A percentile compares a stretch with the other conserved stretches of the same genome.
Evolutionary conservation across 2,888 invertebrate species (phyloP).

Genomic region (Heliconius ismenius): DNA sequence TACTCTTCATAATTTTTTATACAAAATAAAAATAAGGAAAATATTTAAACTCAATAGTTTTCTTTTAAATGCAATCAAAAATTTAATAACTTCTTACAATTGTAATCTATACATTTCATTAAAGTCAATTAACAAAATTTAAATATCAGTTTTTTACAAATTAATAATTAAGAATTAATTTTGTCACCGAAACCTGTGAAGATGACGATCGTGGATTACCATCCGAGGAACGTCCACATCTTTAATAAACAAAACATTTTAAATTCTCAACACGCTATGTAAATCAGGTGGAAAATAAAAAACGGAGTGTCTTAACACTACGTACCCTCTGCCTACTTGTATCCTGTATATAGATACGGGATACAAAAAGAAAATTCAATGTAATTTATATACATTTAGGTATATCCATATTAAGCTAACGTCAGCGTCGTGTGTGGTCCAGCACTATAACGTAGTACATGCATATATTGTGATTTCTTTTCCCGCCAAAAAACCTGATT

Average conservation of each 20-base stretch:
- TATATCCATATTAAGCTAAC: constrained; percentile 23
- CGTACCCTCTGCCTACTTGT: background rate
- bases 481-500: constrained; percentile 21
- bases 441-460: constrained; percentile 3
- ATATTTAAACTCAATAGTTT: no score
- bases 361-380: background rate
- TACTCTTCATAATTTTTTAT: no score
- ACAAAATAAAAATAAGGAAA: no score
- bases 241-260: background rate
- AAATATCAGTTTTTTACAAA: background rate
- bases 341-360: no score
- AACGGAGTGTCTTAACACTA: background rate
- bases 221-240: background rate
- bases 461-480: constrained; percentile 17
- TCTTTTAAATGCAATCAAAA: no score
- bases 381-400: background rate
- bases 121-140: no score
- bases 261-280: background rate
- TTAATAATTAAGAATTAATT: background rate
- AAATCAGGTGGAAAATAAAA: background rate
- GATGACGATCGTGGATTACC: background rate
- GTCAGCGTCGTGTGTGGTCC: constrained; percentile 32
- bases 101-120: no score
- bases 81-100: no score
- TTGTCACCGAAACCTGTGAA: background rate